Evolutionary conservation across 2,888 invertebrate genomes (phyloP).

Genomic region (Cephus spinipes): DNA sequence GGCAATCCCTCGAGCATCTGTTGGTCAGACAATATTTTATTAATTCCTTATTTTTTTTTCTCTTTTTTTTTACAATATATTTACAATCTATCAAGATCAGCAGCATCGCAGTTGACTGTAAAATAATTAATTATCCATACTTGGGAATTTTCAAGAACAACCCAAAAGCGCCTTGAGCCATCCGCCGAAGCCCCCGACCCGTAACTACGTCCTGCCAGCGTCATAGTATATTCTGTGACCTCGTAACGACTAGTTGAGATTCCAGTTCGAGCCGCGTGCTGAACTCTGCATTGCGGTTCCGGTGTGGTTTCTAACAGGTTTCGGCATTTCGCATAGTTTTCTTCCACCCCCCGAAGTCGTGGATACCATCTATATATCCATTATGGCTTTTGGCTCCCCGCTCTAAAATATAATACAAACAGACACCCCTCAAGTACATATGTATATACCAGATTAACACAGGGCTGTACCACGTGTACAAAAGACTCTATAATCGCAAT

Average conservation of each 20-base stretch:
- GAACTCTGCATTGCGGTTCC: constrained; percentile 48
- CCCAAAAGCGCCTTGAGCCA: not conserved
- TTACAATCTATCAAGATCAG: not conserved
- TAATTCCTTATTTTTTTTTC: not conserved
- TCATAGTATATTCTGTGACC: not conserved
- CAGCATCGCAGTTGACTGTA: not conserved
- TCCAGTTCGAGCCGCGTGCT: constrained; percentile 15
- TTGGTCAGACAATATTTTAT: not conserved
- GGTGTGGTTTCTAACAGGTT: constrained; percentile 47
- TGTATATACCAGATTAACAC: too few relatives aligned
- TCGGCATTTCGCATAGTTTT: constrained; percentile 44
- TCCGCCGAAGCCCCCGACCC: not conserved
- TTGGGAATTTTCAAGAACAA: not conserved
- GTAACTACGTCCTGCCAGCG: not conserved
- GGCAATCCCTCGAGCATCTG: not conserved
- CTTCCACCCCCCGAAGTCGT: constrained; percentile 26
- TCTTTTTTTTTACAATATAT: not conserved
- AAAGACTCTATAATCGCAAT: too few relatives aligned
- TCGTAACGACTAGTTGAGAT: not conserved
- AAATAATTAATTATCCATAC: not conserved
- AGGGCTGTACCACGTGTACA: too few relatives aligned
- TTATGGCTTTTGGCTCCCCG: not conserved
- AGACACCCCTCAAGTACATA: too few relatives aligned
- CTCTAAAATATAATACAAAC: not conserved
- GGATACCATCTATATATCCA: not conserved